Conservation (phyloP, 2,113 vertebrate species). For the Corapipo altera region DNA sequence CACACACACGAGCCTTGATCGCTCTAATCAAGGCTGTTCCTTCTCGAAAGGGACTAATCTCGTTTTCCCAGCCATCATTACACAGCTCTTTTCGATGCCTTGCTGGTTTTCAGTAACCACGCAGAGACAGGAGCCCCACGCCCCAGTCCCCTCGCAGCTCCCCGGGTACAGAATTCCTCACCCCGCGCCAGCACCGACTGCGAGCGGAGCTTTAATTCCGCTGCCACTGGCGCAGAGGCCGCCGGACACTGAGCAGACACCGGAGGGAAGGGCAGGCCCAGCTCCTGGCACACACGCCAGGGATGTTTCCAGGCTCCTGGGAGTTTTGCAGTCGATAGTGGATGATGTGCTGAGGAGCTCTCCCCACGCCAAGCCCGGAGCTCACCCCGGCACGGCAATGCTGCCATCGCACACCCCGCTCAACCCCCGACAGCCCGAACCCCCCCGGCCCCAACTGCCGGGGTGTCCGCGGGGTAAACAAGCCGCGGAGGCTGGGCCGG, state of each 20-base stretch:
- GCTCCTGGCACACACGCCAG: background rate
- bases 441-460: background rate
- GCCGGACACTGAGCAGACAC: background rate
- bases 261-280: background rate
- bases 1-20: background rate
- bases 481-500: background rate
- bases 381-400: fast-evolving
- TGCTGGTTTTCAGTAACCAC: background rate
- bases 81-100: conserved; percentile 11
- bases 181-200: background rate
- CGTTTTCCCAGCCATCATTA: conserved; percentile 29
- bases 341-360: background rate
- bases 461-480: background rate
- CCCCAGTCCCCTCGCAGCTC: fast-evolving
- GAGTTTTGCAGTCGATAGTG: background rate
- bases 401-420: background rate
- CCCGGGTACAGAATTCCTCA: background rate
- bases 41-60: background rate
- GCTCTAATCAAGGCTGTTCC: background rate
- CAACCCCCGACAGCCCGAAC: background rate
- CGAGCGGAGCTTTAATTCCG: background rate
- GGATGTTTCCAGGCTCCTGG: background rate
- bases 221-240: background rate
- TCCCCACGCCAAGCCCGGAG: background rate
- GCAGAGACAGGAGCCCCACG: background rate